Percentiles rank a stretch among this genome's conserved stretches.
Evolutionary conservation across 2,888 invertebrate genomes (phyloP).

Genomic region (Epinotia brunnichana): DNA sequence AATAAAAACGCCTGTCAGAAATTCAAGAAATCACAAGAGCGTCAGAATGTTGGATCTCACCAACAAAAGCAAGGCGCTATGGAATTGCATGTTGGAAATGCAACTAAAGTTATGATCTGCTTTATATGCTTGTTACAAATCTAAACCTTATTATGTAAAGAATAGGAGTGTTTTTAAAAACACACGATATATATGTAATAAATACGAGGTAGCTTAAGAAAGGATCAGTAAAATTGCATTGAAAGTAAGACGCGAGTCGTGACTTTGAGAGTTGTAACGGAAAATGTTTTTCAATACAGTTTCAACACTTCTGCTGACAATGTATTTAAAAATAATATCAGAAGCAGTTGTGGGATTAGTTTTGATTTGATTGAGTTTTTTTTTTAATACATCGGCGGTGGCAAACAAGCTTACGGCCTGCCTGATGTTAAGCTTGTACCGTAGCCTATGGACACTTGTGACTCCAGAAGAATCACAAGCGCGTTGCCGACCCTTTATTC

Average conservation of each 20-base stretch:
- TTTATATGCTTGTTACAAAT: not conserved
- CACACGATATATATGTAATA: not conserved
- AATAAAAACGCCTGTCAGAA: slow-evolving; percentile 26
- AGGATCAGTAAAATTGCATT: not conserved
- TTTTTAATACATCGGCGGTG: too few species aligned
- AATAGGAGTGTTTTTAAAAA: not conserved
- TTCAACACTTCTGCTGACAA: not conserved
- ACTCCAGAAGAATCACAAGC: too few species aligned
- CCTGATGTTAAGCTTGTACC: too few species aligned
- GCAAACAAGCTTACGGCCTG: too few species aligned
- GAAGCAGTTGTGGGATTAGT: not conserved
- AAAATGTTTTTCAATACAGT: slow-evolving; percentile 8
- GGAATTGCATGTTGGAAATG: slow-evolving; percentile 7
- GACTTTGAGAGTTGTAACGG: not conserved
- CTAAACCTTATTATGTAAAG: not conserved
- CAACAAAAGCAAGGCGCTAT: slow-evolving; percentile 14
- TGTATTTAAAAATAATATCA: not conserved
- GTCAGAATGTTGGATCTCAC: not conserved
- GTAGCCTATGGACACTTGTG: too few species aligned
- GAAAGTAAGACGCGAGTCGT: not conserved
- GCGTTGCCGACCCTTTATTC: too few species aligned
- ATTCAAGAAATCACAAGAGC: slow-evolving; percentile 17
- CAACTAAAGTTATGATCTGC: not conserved
- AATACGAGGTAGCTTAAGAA: not conserved
- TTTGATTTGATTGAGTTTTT: too few species aligned